These are phyloP conservation scores for Zeus faber DNA, from an alignment of 2,113 vertebrate species.

Conservation along the genomic window DNA sequence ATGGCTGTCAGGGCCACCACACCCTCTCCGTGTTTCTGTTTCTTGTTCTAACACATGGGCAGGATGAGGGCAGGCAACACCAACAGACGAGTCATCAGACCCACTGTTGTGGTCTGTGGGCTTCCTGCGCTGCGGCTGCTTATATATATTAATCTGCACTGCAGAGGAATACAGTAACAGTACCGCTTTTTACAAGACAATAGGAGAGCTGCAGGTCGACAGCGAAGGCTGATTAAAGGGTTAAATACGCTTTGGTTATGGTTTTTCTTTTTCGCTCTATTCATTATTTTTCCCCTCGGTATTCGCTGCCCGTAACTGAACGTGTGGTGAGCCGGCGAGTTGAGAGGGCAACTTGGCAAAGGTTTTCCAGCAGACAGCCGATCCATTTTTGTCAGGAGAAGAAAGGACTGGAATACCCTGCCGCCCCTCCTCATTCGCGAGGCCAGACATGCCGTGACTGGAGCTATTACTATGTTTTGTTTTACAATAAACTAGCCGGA, in stretches of 20 bases:
- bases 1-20: neutral
- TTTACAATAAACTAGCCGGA: conserved; percentile 49
- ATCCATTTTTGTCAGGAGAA: conserved; percentile 47
- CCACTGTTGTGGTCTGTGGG: conserved; percentile 25
- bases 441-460: conserved; percentile 50
- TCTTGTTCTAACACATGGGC: conserved; percentile 18
- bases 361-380: no score
- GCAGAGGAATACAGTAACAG: conserved; percentile 6
- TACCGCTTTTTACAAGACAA: conserved; percentile 2
- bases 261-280: no score
- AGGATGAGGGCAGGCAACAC: conserved; percentile 7
- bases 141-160: conserved; percentile 22
- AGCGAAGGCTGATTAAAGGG: no score
- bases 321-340: no score
- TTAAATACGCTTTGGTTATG: no score
- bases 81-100: conserved; percentile 16
- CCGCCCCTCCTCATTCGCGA: conserved; percentile 9
- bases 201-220: conserved; percentile 15
- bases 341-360: no score
- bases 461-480: conserved; percentile 55
- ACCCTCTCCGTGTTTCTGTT: conserved; percentile 8
- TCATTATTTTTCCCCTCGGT: no score
- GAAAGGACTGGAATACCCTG: neutral
- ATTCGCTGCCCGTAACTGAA: no score
- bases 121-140: conserved; percentile 14